Conservation (phyloP, 1,140 invertebrate species). For the Drosophila athabasca region DNA sequence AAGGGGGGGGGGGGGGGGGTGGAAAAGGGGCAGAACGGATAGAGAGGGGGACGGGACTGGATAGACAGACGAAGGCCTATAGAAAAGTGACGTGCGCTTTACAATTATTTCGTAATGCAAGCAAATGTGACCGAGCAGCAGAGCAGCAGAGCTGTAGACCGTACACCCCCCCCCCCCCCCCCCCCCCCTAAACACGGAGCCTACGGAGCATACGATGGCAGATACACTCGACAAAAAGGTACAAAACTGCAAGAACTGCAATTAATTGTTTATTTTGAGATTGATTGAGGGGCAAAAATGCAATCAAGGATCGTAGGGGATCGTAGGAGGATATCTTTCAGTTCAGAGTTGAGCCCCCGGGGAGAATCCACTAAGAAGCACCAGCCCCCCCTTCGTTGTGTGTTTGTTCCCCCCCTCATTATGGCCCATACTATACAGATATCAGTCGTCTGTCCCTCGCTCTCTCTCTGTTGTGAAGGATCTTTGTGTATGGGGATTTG, state of each 20-base stretch:
- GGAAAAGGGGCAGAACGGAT: background rate
- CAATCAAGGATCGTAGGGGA: background rate
- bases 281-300: background rate
- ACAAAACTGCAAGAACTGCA: background rate
- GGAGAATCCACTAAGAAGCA: too few species aligned
- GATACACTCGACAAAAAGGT: too few species aligned
- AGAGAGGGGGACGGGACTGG: conserved; percentile 9
- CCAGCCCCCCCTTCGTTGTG: too few species aligned
- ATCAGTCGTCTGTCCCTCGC: too few species aligned
- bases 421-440: too few species aligned
- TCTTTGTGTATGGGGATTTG: conserved; percentile 20
- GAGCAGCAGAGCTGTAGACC: conserved; percentile 18
- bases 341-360: too few species aligned
- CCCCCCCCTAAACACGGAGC: too few species aligned
- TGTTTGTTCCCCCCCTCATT: too few species aligned
- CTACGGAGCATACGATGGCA: background rate
- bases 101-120: conserved; percentile 80
- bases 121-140: conserved; percentile 73
- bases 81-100: conserved; percentile 81
- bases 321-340: background rate
- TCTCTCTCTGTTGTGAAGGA: background rate
- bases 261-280: background rate
- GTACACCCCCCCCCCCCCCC: too few species aligned
- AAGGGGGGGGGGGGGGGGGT: background rate
- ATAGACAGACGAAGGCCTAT: conserved; percentile 75